A percentile compares a stretch with the other conserved stretches of the same genome.
Conservation (phyloP, 2,888 invertebrate genomes). For the Monoplex corrugatus region DNA sequence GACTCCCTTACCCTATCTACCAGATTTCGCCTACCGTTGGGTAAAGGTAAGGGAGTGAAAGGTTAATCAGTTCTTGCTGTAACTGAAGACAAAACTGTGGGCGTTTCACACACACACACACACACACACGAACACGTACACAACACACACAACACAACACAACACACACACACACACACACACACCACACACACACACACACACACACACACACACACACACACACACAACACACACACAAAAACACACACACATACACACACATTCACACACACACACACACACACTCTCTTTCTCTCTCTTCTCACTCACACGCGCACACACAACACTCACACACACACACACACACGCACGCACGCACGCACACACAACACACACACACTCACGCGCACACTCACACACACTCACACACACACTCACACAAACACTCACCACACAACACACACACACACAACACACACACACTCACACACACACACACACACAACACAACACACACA, state of each 20-base stretch:
- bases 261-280: not conserved
- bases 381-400: not conserved
- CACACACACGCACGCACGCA: not conserved
- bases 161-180: conserved; percentile 22
- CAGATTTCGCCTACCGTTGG: no score
- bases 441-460: no score
- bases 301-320: not conserved
- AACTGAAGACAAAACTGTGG: no score
- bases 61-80: no score
- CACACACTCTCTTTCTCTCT: no score
- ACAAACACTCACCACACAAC: not conserved
- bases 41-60: no score
- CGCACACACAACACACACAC: no score
- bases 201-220: not conserved
- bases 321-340: no score
- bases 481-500: no score
- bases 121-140: conserved; percentile 39
- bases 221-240: not conserved
- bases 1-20: no score
- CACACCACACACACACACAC: not conserved
- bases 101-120: not conserved
- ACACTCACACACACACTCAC: not conserved
- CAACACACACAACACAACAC: no score
- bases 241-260: not conserved
- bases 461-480: no score